Conservation (phyloP, 2,888 invertebrate species). For the Venusia cambrica region DNA sequence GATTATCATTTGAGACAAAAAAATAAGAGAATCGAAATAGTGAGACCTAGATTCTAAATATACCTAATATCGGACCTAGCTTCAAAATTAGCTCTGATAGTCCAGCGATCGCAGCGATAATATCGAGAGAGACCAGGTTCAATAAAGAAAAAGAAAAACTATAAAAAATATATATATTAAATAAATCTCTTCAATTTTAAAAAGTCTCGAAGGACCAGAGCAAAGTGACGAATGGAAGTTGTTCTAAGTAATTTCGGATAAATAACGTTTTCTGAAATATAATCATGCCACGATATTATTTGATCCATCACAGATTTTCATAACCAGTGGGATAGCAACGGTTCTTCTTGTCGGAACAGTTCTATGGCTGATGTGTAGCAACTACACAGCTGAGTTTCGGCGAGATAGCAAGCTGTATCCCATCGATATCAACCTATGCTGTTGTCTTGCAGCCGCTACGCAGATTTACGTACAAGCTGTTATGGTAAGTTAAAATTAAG, state of each 20-base stretch:
- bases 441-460: slow-evolving; percentile 82
- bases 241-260: no score
- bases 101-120: no score
- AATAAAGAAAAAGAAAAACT: no score
- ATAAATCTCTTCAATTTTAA: background rate
- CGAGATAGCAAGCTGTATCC: slow-evolving; percentile 77
- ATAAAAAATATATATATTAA: no score
- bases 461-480: slow-evolving; percentile 84
- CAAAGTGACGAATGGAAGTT: no score
- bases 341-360: slow-evolving; percentile 53
- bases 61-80: no score
- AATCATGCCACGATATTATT: background rate
- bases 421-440: slow-evolving; percentile 81
- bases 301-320: slow-evolving; percentile 53
- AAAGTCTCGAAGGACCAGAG: slow-evolving; percentile 3
- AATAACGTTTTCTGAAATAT: no score
- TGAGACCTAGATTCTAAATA: no score
- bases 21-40: no score
- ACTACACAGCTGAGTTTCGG: slow-evolving; percentile 62
- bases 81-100: no score
- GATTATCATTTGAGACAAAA: no score
- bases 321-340: slow-evolving; percentile 59
- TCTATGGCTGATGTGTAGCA: slow-evolving; percentile 65
- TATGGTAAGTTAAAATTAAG: slow-evolving; percentile 80
- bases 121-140: no score